Percentiles rank a stretch among this genome's conserved stretches.
phyloP scores from a whole-genome alignment of 2,888 invertebrate genomes.

The Halictus quadricinctus region DNA sequence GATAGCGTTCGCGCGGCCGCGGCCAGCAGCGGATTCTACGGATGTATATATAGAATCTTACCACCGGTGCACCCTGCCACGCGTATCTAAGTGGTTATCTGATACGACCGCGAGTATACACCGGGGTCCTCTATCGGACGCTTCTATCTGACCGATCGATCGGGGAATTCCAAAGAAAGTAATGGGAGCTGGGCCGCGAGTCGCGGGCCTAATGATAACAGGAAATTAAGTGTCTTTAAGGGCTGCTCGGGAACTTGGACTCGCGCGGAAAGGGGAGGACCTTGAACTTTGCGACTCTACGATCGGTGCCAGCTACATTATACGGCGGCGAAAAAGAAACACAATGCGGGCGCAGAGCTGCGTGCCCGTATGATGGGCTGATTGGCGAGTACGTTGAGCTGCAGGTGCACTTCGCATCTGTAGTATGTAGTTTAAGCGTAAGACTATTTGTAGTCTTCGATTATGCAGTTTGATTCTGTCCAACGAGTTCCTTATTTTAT shows the following conservation, averaged over 20 bases:
- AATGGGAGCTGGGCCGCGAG: slow-evolving; percentile 47
- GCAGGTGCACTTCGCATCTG: not conserved
- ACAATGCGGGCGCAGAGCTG: not conserved
- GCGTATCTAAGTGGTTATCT: slow-evolving; percentile 74
- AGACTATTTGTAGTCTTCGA: not conserved
- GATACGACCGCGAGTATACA: slow-evolving; percentile 70
- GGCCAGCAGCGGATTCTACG: slow-evolving; percentile 65
- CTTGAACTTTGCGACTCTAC: not conserved
- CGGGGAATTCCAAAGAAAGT: slow-evolving; percentile 69
- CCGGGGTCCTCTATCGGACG: slow-evolving; percentile 70
- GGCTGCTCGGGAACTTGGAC: not conserved
- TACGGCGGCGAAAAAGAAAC: not conserved
- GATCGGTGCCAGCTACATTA: not conserved
- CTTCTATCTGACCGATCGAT: slow-evolving; percentile 75
- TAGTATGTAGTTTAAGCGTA: not conserved
- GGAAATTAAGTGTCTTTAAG: slow-evolving; percentile 15
- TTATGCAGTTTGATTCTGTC: not conserved
- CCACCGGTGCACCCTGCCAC: slow-evolving; percentile 69
- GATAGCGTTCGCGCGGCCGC: slow-evolving; percentile 44
- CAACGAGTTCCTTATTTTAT: no score
- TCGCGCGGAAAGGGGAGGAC: not conserved
- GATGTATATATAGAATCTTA: slow-evolving; percentile 68
- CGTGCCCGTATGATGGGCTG: not conserved
- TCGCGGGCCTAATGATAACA: slow-evolving; percentile 60
- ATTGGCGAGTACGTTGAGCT: not conserved